Base-by-base conservation (phyloP, 2,888 invertebrate species). In the Thysanoteuthis rhombus region DNA sequence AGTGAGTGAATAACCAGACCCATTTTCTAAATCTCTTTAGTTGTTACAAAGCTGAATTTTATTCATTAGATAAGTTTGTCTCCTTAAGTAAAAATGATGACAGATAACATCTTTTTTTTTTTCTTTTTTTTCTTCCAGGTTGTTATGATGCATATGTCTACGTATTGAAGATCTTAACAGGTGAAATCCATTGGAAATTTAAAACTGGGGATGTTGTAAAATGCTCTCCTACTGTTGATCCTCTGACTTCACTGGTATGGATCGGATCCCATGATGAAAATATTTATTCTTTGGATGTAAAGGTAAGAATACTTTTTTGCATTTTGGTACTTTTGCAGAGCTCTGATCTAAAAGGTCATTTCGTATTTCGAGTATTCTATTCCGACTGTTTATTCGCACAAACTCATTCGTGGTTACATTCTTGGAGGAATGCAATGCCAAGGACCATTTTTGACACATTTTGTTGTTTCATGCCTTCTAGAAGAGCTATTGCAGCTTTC, bases 111-210 rank as follows among this genome's bases (percentile, higher is more conserved):
- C 12, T 12, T 42, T 42, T 42, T 42, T 6, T n/a, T n/a, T n/a
- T 45, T 45, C 19, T 45, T 19, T 45, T 90, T 89, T 92, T 94
- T 94, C 38, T 95, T 96, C 19, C 95, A 98, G 98, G 98, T 38
- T 98, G 98, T 94, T 98, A 98, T 96, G 98, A 98, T 97, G 98
- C 98, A 12, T 97, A 97, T 32, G 96, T 99, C 1, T 98, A 98
- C 95, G 98, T 98, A 95, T 97, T 98, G 94, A 96, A 97, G 92
- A 96, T 98, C 5, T 96, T 97, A 47, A 97, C 97, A 93, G 98
- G 98, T 93, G 95, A 96, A 75, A 97, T 98, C 93, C 94, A 97
- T 90, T 98, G 98, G 98, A 97, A 97, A 94, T 98, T 97, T 95
- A 97, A 97, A 95, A 98, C 98, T 10, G 97, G 97, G 1, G 97